Evolutionary conservation across 2,888 invertebrate species (phyloP), one percentile per base, ranked within the genome.

Genomic region (Heteromurus nitidus): DNA sequence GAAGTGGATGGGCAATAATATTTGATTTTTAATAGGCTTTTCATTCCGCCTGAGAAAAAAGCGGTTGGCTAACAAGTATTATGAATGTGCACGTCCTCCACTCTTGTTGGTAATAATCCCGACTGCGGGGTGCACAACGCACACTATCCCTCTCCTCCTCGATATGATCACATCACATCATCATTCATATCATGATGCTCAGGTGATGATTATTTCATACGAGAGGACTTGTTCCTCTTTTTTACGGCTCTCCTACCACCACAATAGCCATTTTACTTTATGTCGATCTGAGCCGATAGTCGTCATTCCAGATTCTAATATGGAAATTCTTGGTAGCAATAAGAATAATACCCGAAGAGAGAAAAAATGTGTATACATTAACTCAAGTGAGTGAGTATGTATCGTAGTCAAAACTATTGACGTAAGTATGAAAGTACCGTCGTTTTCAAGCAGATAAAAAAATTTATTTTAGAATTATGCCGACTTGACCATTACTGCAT

Each of bases 11-110:
- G 72, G 79, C 53, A 79, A 79, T 79, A 79, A 79, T 79, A 79
- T 79, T 79, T 79, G 79, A 72, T 79, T 79, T 79, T 79, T 79
- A 79, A 79, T 79, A 79, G 79, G 72, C 79, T 79, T 79, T 79
- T 72, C 62, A 70, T 72, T 65, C 36, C 60, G 58, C 70, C 62
- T 72, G 79, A 72, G 79, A 79, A 79, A 79, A 70, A 79, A 79
- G 79, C 53, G 72, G 72, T 79, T 79, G 30, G 72, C 30, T 53
- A n/a, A n/a, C n/a, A n/a, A n/a, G n/a, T n/a, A n/a, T n/a, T n/a
- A n/a, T n/a, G n/a, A n/a, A n/a, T 3, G n/a, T 16, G n/a, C 47
- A 11, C 47, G n/a, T 47, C 7, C 47, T 47, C n/a, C n/a, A n/a
- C n/a, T n/a, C 47, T n/a, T 16, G 47, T 16, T 47, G 11, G 47